Conservation (phyloP, 2,888 invertebrate species). For the Acanthosepion lycidas region DNA sequence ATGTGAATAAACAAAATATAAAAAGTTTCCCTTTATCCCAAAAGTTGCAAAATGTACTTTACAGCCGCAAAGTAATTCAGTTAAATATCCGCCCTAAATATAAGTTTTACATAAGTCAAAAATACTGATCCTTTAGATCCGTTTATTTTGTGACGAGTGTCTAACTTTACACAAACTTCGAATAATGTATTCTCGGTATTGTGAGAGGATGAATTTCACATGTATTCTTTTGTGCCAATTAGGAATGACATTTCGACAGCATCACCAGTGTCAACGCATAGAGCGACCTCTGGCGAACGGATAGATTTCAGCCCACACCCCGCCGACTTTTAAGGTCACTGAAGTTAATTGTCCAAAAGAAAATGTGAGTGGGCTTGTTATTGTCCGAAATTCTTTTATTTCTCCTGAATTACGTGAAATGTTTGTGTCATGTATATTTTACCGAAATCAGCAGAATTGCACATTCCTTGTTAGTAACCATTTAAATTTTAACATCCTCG, state of each 20-base stretch:
- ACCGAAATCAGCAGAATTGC: neutral
- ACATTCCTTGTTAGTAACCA: neutral
- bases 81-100: no score
- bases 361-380: neutral
- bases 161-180: neutral
- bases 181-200: neutral
- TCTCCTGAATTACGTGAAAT: neutral
- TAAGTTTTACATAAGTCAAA: neutral
- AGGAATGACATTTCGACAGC: neutral
- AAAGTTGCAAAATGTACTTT: neutral
- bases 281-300: neutral
- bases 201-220: neutral
- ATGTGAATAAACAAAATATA: no score
- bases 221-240: neutral
- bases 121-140: neutral
- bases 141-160: neutral
- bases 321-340: neutral
- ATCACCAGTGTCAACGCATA: neutral
- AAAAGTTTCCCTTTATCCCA: neutral
- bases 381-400: neutral
- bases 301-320: slow-evolving; percentile 8
- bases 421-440: neutral
- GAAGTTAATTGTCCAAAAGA: neutral
- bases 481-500: neutral
- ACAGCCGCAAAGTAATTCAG: no score